phyloP scores from a whole-genome alignment of 2,113 vertebrate species.

The Calonectris borealis region DNA sequence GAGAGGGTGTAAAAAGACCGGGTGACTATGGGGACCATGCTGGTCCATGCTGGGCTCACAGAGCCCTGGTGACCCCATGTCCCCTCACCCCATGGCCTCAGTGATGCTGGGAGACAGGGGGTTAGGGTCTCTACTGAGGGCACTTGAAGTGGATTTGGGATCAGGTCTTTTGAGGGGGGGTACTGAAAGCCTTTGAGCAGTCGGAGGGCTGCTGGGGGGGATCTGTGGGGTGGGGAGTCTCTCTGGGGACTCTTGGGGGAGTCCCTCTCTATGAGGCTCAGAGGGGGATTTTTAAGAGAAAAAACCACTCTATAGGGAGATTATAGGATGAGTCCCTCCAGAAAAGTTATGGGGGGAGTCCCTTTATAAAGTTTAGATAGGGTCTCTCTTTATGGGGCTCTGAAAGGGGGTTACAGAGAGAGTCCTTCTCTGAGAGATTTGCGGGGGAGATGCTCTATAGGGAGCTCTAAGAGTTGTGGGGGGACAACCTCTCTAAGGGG shows the following conservation, averaged over 20 bases:
- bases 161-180: not conserved
- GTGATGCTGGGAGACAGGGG: not conserved
- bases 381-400: not conserved
- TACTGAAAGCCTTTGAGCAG: not conserved
- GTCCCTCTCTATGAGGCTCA: not conserved
- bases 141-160: not conserved
- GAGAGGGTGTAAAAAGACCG: not conserved
- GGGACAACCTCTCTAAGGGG: not conserved
- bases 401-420: not conserved
- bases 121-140: not conserved
- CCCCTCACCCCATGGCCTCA: fast-evolving
- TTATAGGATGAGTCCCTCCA: not conserved
- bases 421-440: not conserved
- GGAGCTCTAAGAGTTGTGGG: not conserved
- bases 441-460: fast-evolving
- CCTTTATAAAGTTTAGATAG: not conserved
- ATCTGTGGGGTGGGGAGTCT: not conserved
- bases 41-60: not conserved
- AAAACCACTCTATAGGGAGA: not conserved
- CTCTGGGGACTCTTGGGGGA: not conserved
- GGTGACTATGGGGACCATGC: not conserved
- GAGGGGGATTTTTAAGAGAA: not conserved
- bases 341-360: not conserved
- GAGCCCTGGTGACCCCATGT: not conserved
- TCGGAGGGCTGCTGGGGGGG: not conserved